phyloP scores from a whole-genome alignment of 2,113 vertebrate species.

The Hirundichthys speculiger region DNA sequence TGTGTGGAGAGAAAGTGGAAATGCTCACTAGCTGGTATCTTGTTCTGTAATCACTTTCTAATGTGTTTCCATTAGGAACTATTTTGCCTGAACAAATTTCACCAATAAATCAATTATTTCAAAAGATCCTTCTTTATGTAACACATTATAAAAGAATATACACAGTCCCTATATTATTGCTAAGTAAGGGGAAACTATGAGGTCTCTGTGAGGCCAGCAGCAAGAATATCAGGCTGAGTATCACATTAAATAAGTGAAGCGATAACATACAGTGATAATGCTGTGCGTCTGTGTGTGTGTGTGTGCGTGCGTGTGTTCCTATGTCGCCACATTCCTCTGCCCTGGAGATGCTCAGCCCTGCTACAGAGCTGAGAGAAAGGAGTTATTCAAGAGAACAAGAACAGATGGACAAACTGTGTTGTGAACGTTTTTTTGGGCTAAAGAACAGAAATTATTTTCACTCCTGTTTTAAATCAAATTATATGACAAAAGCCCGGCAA shows the following conservation, averaged over 20 bases:
- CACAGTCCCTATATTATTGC: too few relatives aligned
- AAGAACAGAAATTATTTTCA: too few relatives aligned
- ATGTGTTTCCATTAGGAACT: too few relatives aligned
- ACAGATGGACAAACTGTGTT: conserved; percentile 23
- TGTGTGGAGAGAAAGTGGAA: too few relatives aligned
- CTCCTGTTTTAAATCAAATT: too few relatives aligned
- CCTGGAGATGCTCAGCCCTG: conserved; percentile 20
- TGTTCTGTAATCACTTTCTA: too few relatives aligned
- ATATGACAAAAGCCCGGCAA: too few relatives aligned
- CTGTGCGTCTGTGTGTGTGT: not conserved
- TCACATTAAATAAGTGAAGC: conserved; percentile 30
- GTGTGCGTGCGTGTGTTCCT: not conserved
- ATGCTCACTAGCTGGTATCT: too few relatives aligned
- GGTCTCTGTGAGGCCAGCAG: conserved; percentile 13
- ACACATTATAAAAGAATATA: too few relatives aligned
- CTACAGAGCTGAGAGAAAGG: conserved; percentile 17
- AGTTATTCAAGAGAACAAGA: conserved; percentile 16
- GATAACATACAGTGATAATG: not conserved
- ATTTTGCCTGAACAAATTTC: too few relatives aligned
- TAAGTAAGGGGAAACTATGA: conserved; percentile 8
- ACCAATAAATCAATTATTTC: too few relatives aligned
- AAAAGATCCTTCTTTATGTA: too few relatives aligned
- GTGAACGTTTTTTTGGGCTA: not conserved
- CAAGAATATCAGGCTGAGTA: conserved; percentile 21
- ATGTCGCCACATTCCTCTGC: conserved; percentile 34